A percentile compares a stretch with the other conserved stretches of the same genome.
These are phyloP conservation scores for Montipora efflorescens DNA, from an alignment of 64 coral and sea anemone species.

Conservation along the genomic window DNA sequence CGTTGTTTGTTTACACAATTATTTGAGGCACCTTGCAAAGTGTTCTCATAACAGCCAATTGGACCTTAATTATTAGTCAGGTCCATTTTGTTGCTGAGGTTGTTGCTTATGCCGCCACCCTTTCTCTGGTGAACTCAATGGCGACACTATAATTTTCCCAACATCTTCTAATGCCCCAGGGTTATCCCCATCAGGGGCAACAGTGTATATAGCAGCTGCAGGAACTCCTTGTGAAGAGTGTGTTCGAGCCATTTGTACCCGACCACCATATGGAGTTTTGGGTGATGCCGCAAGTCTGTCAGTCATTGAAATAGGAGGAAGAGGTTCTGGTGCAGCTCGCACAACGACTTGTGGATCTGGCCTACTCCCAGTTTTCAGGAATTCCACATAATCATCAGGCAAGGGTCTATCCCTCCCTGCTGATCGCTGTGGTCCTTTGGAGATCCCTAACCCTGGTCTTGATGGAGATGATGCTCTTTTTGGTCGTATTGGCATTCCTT, in stretches of 20 bases:
- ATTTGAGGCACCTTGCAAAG: neutral
- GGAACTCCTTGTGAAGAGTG: conserved; percentile 52
- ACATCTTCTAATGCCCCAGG: conserved; percentile 68
- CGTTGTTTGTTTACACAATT: neutral
- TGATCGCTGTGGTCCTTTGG: conserved; percentile 47
- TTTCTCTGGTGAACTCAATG: conserved; percentile 91
- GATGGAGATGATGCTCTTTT: conserved; percentile 67
- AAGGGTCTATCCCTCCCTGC: conserved; percentile 66
- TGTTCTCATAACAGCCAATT: neutral
- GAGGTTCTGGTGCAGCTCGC: conserved; percentile 78
- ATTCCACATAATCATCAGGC: conserved; percentile 92
- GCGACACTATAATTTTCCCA: conserved; percentile 91
- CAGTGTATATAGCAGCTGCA: conserved; percentile 31
- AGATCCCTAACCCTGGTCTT: conserved; percentile 79
- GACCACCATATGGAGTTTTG: conserved; percentile 54
- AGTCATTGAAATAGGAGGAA: conserved; percentile 78
- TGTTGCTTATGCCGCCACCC: conserved; percentile 90
- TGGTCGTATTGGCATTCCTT: conserved; percentile 72
- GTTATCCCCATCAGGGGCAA: conserved; percentile 20
- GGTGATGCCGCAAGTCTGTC: conserved; percentile 70
- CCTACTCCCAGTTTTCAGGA: conserved; percentile 85
- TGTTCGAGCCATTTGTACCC: conserved; percentile 59
- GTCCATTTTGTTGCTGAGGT: conserved; percentile 86
- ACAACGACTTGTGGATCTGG: conserved; percentile 94
- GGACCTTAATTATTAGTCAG: neutral